A percentile compares a stretch with the other conserved stretches of the same genome.
phyloP scores from a whole-genome alignment of 2,113 vertebrate genomes.

The Poecilia latipinna region DNA sequence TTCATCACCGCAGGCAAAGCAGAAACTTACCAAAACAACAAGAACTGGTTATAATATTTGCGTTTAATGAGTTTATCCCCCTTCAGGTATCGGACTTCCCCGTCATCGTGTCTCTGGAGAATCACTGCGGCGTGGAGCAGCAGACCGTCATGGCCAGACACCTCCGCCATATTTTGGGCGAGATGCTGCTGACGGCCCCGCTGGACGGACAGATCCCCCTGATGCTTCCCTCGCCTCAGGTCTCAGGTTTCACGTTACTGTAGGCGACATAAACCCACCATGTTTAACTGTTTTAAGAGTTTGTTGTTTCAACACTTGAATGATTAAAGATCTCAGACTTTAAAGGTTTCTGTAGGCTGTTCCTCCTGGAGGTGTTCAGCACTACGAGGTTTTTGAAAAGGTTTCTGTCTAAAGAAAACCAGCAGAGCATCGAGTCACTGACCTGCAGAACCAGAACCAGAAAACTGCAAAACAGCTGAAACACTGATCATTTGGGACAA shows the following conservation, averaged over 20 bases:
- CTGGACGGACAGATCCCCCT: constrained; percentile 74
- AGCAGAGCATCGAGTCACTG: no score
- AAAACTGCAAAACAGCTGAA: no score
- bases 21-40: background rate
- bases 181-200: constrained; percentile 81
- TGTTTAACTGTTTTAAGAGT: no score
- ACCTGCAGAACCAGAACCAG: no score
- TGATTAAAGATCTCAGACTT: background rate
- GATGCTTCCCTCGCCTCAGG: constrained; percentile 90
- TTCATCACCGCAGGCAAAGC: background rate
- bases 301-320: no score
- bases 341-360: background rate
- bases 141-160: constrained; percentile 85
- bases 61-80: background rate
- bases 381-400: no score
- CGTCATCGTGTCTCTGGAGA: constrained; percentile 91
- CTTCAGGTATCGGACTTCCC: constrained; percentile 87
- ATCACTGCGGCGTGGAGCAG: constrained; percentile 92
- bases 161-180: constrained; percentile 85
- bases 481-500: no score
- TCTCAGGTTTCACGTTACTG: constrained; percentile 49
- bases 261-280: background rate
- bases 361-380: background rate
- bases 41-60: background rate
- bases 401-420: no score